Percentiles rank a stretch among this genome's conserved stretches.
Conservation (phyloP, 1,140 invertebrate genomes). For the Varroa destructor region DNA sequence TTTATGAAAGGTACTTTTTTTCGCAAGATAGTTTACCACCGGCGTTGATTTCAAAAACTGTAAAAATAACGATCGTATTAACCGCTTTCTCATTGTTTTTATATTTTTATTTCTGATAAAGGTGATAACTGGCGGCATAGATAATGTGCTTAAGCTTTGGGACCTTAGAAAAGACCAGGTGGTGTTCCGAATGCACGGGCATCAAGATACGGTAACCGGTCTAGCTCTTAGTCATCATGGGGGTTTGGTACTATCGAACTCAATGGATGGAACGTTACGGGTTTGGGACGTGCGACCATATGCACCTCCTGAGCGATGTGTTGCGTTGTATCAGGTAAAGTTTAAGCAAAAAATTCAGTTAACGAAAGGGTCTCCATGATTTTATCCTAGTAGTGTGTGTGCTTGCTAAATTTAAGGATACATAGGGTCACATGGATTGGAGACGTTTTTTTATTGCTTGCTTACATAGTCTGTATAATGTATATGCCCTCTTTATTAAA, state of each 20-base stretch:
- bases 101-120: neutral
- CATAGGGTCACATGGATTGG: too few species aligned
- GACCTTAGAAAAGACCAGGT: constrained; percentile 81
- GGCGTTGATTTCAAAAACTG: too few species aligned
- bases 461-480: too few species aligned
- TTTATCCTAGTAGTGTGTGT: constrained; percentile 5
- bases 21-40: too few species aligned
- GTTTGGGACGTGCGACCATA: constrained; percentile 59
- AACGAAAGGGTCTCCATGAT: neutral
- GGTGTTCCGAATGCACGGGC: constrained; percentile 67
- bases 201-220: constrained; percentile 89
- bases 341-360: neutral
- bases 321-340: constrained; percentile 60
- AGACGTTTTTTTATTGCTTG: too few species aligned
- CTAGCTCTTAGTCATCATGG: constrained; percentile 83
- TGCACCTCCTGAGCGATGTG: constrained; percentile 72
- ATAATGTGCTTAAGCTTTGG: constrained; percentile 97
- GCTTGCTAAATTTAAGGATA: neutral
- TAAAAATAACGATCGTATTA: too few species aligned
- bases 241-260: constrained; percentile 79
- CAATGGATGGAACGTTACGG: constrained; percentile 82
- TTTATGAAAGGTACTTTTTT: too few species aligned
- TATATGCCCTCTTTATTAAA: too few species aligned
- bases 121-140: constrained; percentile 73
- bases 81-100: neutral